A percentile compares a stretch with the other conserved stretches of the same genome.
Conservation (phyloP, 2,888 invertebrate genomes). For the Ischnura elegans region DNA sequence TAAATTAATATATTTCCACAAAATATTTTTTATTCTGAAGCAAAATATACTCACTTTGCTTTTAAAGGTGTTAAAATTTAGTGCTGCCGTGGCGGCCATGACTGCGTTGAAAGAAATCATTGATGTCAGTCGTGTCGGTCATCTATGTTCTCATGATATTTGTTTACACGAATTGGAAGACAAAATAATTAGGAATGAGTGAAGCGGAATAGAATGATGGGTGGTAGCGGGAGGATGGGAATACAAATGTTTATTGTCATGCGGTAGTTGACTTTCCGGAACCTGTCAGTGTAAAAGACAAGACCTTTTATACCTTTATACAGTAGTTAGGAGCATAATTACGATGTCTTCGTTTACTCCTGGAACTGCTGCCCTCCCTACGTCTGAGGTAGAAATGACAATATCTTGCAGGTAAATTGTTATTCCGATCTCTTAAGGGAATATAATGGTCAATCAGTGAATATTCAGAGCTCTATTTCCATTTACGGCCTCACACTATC, state of each 20-base stretch:
- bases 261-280: not conserved
- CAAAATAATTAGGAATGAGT: not conserved
- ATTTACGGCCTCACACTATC: not conserved
- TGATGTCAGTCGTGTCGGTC: not conserved
- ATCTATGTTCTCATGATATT: not conserved
- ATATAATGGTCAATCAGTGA: not conserved
- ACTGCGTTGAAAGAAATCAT: too few relatives aligned
- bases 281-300: not conserved
- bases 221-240: too few relatives aligned
- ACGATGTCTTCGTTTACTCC: slow-evolving; percentile 71
- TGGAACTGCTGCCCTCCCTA: slow-evolving; percentile 72
- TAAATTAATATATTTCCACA: too few relatives aligned
- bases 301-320: not conserved
- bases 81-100: too few relatives aligned
- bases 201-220: not conserved
- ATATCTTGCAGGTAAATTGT: slow-evolving; percentile 73
- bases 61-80: not conserved
- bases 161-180: not conserved
- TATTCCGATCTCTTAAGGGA: too few relatives aligned
- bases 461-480: not conserved
- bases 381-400: slow-evolving; percentile 74
- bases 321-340: not conserved
- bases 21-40: too few relatives aligned
- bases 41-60: too few relatives aligned
- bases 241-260: not conserved